Evolutionary conservation across 2,888 invertebrate genomes (phyloP).

Genomic region (Chloroclysta siterata): DNA sequence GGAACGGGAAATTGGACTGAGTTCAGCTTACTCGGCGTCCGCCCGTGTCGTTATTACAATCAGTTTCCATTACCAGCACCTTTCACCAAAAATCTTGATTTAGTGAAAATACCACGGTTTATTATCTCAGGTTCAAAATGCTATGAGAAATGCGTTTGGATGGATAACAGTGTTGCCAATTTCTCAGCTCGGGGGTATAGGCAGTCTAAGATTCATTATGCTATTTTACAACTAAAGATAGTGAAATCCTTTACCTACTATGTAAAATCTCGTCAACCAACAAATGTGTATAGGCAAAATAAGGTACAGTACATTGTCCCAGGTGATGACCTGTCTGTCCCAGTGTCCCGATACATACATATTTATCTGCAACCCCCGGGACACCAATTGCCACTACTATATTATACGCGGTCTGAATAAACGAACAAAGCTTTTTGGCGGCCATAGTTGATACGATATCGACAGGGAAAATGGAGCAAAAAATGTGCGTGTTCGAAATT

Average conservation of each 20-base stretch:
- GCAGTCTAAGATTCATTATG: no score
- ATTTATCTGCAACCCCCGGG: constrained; percentile 61
- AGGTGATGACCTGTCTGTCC: constrained; percentile 60
- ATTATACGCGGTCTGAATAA: constrained; percentile 50
- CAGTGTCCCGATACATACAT: constrained; percentile 59
- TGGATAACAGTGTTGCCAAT: background rate
- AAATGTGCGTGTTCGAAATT: constrained; percentile 28
- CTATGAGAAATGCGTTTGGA: no score
- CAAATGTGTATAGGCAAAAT: constrained; percentile 51
- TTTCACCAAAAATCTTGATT: constrained; percentile 1
- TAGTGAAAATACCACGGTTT: background rate
- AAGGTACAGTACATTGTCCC: constrained; percentile 61
- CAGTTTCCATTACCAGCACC: constrained; percentile 26
- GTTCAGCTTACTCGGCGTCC: constrained; percentile 66
- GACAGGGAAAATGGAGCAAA: constrained; percentile 43
- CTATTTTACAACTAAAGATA: no score
- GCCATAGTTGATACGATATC: constrained; percentile 44
- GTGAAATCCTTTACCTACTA: no score
- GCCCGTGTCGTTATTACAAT: constrained; percentile 35
- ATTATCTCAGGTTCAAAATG: background rate
- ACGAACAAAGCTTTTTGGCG: constrained; percentile 55
- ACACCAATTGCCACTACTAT: constrained; percentile 45
- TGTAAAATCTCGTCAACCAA: background rate
- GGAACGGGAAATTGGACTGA: constrained; percentile 73
- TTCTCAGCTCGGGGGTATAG: background rate